phyloP scores from a whole-genome alignment of 2,888 invertebrate genomes.

The Aleiodes testaceus region DNA sequence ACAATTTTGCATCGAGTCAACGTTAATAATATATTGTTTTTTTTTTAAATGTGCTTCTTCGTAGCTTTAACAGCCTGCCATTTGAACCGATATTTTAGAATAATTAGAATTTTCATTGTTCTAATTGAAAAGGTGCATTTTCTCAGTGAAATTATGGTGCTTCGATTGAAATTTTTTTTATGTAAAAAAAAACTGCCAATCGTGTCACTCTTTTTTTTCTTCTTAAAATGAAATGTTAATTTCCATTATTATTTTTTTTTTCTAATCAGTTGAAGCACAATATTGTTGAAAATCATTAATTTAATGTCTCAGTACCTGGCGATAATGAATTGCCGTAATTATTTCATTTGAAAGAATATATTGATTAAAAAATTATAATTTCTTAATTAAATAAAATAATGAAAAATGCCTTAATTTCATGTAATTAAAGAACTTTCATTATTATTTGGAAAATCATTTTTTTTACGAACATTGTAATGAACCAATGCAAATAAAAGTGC shows the following conservation, averaged over 20 bases:
- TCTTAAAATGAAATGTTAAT: background rate
- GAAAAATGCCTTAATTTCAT: slow-evolving; percentile 33
- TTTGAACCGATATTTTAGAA: slow-evolving; percentile 10
- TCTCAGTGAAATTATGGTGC: background rate
- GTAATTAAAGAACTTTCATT: slow-evolving; percentile 36
- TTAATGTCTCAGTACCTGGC: slow-evolving; percentile 60
- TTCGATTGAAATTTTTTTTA: slow-evolving; percentile 21
- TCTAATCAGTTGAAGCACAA: slow-evolving; percentile 44
- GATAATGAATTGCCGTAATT: slow-evolving; percentile 54
- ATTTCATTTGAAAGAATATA: no score
- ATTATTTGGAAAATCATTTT: slow-evolving; percentile 57
- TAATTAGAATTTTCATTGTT: slow-evolving; percentile 17
- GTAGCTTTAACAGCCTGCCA: slow-evolving; percentile 32
- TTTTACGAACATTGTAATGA: slow-evolving; percentile 37
- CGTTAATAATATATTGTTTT: slow-evolving; percentile 1
- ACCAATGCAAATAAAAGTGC: slow-evolving; percentile 64
- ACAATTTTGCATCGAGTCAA: slow-evolving; percentile 8
- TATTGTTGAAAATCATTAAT: slow-evolving; percentile 39
- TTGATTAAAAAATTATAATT: slow-evolving; percentile 39
- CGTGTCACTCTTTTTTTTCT: background rate
- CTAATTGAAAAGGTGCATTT: slow-evolving; percentile 30
- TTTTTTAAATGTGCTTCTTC: slow-evolving; percentile 19
- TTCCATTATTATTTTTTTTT: slow-evolving; percentile 35
- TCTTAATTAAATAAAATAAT: no score
- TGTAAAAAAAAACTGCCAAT: background rate